Conservation (phyloP, 2,797 vertebrate species). For the Caiman crocodilus region DNA sequence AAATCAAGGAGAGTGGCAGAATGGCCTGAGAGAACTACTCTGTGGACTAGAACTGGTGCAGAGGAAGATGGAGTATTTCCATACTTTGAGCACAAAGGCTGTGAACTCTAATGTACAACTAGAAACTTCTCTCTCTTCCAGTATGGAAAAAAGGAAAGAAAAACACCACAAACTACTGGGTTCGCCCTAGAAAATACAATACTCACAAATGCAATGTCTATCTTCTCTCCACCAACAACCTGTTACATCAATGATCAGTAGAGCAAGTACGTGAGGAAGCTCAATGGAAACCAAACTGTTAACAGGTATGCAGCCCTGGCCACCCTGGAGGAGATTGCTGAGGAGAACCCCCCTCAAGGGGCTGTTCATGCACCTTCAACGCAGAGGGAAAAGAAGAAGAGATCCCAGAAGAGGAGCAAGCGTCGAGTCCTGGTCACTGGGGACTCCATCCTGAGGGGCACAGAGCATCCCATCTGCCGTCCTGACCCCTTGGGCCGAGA, state of each 20-base stretch:
- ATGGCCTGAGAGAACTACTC: not conserved
- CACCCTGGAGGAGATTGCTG: too few species aligned
- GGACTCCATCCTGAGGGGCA: too few species aligned
- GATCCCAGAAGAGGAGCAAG: too few species aligned
- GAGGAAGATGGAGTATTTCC: not conserved
- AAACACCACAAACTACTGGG: not conserved
- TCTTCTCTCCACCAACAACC: not conserved
- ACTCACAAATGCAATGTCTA: rapidly evolving
- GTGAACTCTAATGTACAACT: not conserved
- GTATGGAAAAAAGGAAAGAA: not conserved
- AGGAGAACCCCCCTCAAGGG: too few species aligned
- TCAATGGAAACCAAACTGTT: not conserved
- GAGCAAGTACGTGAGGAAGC: rapidly evolving
- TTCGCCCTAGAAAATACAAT: not conserved
- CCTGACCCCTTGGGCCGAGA: too few species aligned
- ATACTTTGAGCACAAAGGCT: not conserved
- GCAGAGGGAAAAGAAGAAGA: too few species aligned
- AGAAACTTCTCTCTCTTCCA: not conserved
- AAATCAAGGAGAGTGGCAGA: not conserved
- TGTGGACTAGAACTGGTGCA: not conserved
- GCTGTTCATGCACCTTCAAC: too few species aligned
- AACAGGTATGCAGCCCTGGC: too few species aligned
- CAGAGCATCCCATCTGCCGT: too few species aligned
- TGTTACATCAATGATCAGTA: not conserved
- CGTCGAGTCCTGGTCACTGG: too few species aligned